phyloP scores from a whole-genome alignment of 2,113 vertebrate genomes.

The Saccopteryx leptura region DNA sequence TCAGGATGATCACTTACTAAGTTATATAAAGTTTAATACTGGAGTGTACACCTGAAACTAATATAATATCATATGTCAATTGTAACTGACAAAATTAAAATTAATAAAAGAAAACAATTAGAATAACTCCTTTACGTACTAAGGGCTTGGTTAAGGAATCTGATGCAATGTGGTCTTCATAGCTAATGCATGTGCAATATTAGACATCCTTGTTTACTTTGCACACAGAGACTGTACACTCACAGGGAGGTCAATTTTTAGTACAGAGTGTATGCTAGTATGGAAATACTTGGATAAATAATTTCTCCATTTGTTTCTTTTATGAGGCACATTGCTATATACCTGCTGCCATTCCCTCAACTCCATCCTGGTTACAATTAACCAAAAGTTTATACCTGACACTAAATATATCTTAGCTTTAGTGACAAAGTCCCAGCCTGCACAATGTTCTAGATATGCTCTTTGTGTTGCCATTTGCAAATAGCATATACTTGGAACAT shows the following conservation, averaged over 20 bases:
- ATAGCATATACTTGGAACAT: slow-evolving; percentile 59
- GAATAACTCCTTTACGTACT: neutral
- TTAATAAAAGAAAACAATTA: neutral
- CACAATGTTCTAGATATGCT: slow-evolving; percentile 42
- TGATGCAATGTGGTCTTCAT: slow-evolving; percentile 15
- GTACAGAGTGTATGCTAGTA: neutral
- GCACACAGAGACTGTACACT: neutral
- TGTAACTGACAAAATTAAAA: neutral
- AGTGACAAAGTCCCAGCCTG: neutral
- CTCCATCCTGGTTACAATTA: neutral
- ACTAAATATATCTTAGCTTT: slow-evolving; percentile 7
- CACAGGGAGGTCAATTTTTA: slow-evolving; percentile 63
- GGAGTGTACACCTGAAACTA: neutral
- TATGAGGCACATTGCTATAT: neutral
- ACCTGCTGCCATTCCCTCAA: neutral
- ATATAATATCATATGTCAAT: neutral
- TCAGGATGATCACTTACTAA: neutral
- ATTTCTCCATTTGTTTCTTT: slow-evolving; percentile 38
- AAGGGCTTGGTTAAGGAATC: slow-evolving; percentile 1
- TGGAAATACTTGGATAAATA: neutral
- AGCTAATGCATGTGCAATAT: slow-evolving; percentile 44
- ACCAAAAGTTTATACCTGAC: neutral
- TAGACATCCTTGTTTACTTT: slow-evolving; percentile 71
- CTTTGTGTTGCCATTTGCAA: slow-evolving; percentile 59
- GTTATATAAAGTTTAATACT: neutral